Evolutionary conservation across 2,888 invertebrate genomes (phyloP), one percentile per base, ranked within the genome.

Genomic region (Phorcus lineatus): DNA sequence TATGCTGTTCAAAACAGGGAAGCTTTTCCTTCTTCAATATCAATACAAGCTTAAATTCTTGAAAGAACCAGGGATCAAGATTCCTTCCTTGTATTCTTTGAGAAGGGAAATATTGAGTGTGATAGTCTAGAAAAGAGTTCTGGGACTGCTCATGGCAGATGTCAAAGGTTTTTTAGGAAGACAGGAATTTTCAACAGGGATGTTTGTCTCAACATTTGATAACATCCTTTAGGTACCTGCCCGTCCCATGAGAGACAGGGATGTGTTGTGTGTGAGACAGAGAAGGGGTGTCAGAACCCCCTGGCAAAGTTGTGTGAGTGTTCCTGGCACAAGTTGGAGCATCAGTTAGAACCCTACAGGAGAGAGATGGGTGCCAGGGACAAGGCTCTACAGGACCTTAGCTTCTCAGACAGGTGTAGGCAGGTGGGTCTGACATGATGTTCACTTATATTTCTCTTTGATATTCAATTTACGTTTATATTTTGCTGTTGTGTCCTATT

Each of bases 221-320:
- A 47, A 11, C 47, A 6, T 47, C 36, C 0, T 83, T 11, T 31
- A 86, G 86, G 86, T 31, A 83, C 28, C 13, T 67, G 77, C 3
- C 66, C 67, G 17, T 53, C 22, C 3, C 86, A 87, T 75, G 22
- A 67, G 11, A 67, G 54, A 28, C 57, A 57, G 47, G 87, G 86
- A 0, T 87, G 87, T 67, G n/a, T 13, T 4, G 53, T 77, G n/a
- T 87, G 87, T 82, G 54, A 66, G 47, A 84, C 78, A 47, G 67
- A 80, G 31, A 55, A 47, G 7, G 81, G 81, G 22, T 87, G 86
- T 80, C 62, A 76, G 16, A 77, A 31, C 62, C 79, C 24, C 55
- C 77, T 74, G 36, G 70, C 76, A 40, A 74, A 79, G 17, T 19
- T 6, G 0, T 87, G 87, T 82, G 13, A 67, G 6, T 88, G 88